phyloP scores from a whole-genome alignment of 2,113 vertebrate species.

The Semicossyphus pulcher region DNA sequence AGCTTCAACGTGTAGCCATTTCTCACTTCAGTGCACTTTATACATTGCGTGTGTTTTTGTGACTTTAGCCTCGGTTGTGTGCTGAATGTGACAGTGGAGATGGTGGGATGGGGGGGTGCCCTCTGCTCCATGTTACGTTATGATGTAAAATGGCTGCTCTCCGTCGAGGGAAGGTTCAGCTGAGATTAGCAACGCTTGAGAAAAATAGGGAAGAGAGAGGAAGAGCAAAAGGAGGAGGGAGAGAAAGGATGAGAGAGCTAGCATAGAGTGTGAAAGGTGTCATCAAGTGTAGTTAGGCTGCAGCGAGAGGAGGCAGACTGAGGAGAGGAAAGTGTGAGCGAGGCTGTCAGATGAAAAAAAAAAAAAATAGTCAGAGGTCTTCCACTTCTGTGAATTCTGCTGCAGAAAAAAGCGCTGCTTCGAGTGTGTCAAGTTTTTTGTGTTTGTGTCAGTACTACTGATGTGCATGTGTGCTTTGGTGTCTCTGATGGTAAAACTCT shows the following conservation, averaged over 20 bases:
- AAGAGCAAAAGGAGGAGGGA: constrained; percentile 12
- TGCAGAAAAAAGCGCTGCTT: constrained; percentile 37
- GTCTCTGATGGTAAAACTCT: constrained; percentile 33
- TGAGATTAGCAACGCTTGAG: constrained; percentile 63
- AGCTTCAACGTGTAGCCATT: neutral
- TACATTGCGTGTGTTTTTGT: neutral
- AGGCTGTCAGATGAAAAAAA: constrained; percentile 29
- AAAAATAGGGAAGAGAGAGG: constrained; percentile 36
- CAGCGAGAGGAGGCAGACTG: constrained; percentile 11
- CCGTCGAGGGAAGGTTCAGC: constrained; percentile 55
- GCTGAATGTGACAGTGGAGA: neutral
- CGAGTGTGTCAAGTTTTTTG: constrained; percentile 31
- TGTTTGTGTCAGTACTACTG: constrained; percentile 33
- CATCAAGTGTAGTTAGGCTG: constrained; percentile 54
- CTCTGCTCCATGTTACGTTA: constrained; percentile 57
- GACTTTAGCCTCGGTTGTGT: neutral
- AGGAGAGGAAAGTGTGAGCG: constrained; percentile 22
- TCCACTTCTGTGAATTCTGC: constrained; percentile 43
- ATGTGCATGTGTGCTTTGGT: constrained; percentile 6
- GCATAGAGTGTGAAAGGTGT: constrained; percentile 57
- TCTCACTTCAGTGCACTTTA: neutral
- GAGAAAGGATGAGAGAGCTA: constrained; percentile 25
- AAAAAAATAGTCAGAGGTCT: constrained; percentile 38
- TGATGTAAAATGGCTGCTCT: constrained; percentile 73
- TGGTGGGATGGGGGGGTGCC: constrained; percentile 13